Evolutionary conservation across 2,113 vertebrate genomes (phyloP).

Genomic region (Syrrhaptes paradoxus): DNA sequence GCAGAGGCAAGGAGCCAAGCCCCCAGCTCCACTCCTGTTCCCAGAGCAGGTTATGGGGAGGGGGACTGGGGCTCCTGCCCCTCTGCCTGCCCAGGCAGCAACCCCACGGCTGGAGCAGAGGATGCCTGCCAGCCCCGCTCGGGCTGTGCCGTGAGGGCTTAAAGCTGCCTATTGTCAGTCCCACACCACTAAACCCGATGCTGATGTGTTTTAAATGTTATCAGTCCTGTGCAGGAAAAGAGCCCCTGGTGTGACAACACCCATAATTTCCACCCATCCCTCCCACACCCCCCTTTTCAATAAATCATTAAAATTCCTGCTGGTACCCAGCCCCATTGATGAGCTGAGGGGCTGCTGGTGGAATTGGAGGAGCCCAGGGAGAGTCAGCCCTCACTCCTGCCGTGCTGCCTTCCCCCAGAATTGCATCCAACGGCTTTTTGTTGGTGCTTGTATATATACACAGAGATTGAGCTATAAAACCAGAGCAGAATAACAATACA

Average conservation of each 20-base stretch:
- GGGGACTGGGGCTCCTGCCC: background rate
- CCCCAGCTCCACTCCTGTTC: background rate
- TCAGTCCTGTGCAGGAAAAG: background rate
- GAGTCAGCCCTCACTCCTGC: background rate
- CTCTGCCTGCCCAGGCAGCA: no score
- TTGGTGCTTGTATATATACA: background rate
- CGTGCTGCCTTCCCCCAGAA: background rate
- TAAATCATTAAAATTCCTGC: background rate
- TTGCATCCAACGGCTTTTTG: background rate
- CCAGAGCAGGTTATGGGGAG: rapidly evolving
- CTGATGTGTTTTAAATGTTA: background rate
- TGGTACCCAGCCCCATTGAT: background rate
- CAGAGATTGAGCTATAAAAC: background rate
- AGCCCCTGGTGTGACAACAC: background rate
- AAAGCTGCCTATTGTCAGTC: background rate
- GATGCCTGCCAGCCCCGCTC: background rate
- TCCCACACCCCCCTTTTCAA: background rate
- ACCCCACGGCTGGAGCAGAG: background rate
- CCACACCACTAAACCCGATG: background rate
- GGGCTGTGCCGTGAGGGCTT: background rate
- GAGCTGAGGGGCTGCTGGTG: background rate
- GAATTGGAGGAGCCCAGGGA: background rate
- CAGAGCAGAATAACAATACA: background rate
- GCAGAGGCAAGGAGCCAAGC: no score
- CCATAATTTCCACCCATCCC: background rate